These are phyloP conservation scores for Nycticryphes semicollaris DNA, from an alignment of 2,113 vertebrate species.

Conservation along the genomic window DNA sequence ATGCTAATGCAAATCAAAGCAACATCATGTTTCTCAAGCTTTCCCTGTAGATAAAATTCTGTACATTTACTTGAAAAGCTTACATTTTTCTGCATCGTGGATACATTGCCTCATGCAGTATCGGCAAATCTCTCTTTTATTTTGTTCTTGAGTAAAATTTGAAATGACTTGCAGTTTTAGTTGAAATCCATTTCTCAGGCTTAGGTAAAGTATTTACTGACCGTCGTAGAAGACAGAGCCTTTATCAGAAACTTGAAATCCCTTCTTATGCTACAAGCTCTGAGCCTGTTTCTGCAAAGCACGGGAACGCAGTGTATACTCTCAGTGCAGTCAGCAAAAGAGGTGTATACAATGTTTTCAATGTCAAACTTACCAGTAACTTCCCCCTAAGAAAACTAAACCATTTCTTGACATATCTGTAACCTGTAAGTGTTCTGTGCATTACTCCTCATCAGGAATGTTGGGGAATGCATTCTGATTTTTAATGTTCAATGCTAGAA, in stretches of 20 bases:
- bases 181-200: constrained; percentile 23
- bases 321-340: neutral
- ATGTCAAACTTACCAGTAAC: neutral
- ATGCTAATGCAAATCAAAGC: constrained; percentile 41
- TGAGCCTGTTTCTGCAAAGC: constrained; percentile 5
- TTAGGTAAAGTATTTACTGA: neutral
- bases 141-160: constrained; percentile 37
- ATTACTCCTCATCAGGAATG: constrained; percentile 68
- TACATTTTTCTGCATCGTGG: constrained; percentile 41
- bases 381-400: neutral
- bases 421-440: constrained; percentile 23
- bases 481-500: constrained; percentile 66
- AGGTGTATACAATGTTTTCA: constrained; percentile 20
- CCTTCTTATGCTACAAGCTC: neutral
- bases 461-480: constrained; percentile 62
- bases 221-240: neutral
- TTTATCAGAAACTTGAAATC: constrained; percentile 14
- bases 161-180: constrained; percentile 27
- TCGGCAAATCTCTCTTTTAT: neutral
- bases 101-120: constrained; percentile 9
- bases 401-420: neutral
- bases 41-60: constrained; percentile 43
- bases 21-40: constrained; percentile 46
- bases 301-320: neutral
- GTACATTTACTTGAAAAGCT: constrained; percentile 39